phyloP scores from a whole-genome alignment of 2,113 vertebrate species.

The Ameiurus melas region DNA sequence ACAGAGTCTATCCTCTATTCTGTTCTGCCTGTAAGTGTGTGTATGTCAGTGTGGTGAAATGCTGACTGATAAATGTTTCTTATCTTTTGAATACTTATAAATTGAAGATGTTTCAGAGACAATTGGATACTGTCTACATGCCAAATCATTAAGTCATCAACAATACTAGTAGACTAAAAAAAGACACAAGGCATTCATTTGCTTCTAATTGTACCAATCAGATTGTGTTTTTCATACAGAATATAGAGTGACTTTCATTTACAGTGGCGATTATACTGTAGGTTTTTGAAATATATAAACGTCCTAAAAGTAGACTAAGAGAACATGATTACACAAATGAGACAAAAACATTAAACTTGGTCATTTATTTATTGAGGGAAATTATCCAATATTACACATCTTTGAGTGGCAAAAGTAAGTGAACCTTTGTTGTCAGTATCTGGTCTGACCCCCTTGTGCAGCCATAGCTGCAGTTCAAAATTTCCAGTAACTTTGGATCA shows the following conservation, averaged over 20 bases:
- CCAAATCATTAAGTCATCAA: not conserved
- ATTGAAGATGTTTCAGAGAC: not conserved
- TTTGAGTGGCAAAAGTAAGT: no score
- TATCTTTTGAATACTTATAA: slow-evolving; percentile 30
- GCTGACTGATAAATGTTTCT: slow-evolving; percentile 14
- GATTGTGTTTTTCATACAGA: not conserved
- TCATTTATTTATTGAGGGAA: no score
- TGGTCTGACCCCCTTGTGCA: no score
- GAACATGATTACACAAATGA: no score
- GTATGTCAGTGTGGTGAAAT: slow-evolving; percentile 26
- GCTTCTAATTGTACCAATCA: not conserved
- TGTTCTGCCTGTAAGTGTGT: not conserved
- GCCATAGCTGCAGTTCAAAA: no score
- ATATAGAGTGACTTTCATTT: not conserved
- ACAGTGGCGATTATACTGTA: not conserved
- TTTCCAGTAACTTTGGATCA: no score
- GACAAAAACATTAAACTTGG: no score
- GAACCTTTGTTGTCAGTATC: no score
- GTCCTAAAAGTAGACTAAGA: no score
- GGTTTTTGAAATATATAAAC: no score
- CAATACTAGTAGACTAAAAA: not conserved
- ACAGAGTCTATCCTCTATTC: not conserved
- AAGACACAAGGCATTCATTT: not conserved
- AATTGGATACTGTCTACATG: not conserved
- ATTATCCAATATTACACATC: no score